Base-by-base conservation (phyloP, 92 coral and sea anemone species). In the Montipora capitata region DNA sequence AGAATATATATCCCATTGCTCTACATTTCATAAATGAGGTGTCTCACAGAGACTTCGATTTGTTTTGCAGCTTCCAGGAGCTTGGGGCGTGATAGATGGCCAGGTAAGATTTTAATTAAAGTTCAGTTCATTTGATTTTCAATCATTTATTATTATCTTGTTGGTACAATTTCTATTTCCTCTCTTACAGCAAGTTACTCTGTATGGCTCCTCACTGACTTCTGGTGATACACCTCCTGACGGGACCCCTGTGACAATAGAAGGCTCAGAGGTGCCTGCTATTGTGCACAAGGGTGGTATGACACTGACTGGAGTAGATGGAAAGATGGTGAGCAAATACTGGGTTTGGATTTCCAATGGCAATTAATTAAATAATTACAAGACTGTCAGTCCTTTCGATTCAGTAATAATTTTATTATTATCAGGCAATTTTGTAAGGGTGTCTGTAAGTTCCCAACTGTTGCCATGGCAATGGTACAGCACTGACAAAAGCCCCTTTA, bases 71-170 rank as follows among this genome's bases (percentile, higher is more conserved):
- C 95, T 98, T 44, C 99, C 99, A 75, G 99, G 99, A 80, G 99
- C 99, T 45, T 98, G 99, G 99, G 91, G 95, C 54, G 85, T 78
- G 40, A 96, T 98, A 39, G 92, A 98, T 94, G 99, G 99, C 42
- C 95, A 98, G 91, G 99, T 97, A 74, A 68, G 90, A 68, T 17
- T 17, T 68, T 58, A 3, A 40, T 10, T 5, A 65, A 54, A 14
- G 62, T 62, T 27, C 35, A 27, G 35, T 27, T 27, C 2, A 27
- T 27, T 27, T 27, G 35, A 27, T 27, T 27, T 27, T 27, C 35
- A 27, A 27, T 27, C 35, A 27, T 27, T 27, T 27, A 27, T 27
- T 27, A 27, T 27, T 27, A 27, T 27, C 35, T 27, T 27, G 35
- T 27, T 27, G 35, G 35, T 27, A 27, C 35, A 27, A 27, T 27